phyloP scores from a whole-genome alignment of 2,113 vertebrate genomes.

The Clarias macrocephalus region DNA sequence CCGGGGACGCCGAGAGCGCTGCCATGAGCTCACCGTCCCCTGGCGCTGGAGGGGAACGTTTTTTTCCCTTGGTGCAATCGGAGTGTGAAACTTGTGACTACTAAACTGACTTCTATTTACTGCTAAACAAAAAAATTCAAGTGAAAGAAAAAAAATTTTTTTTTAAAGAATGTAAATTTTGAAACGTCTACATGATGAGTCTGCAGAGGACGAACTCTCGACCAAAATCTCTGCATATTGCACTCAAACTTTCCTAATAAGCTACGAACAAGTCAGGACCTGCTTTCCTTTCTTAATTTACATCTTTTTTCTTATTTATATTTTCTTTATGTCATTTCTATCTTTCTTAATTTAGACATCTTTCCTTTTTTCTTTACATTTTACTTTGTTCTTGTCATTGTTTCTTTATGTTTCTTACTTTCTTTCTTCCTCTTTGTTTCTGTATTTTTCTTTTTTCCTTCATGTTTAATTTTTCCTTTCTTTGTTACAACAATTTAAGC shows the following conservation, averaged over 20 bases:
- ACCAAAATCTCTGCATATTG: constrained; percentile 59
- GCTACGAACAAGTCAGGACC: constrained; percentile 30
- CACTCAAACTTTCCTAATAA: constrained; percentile 61
- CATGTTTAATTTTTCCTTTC: not conserved
- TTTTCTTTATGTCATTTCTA: not conserved
- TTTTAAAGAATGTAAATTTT: constrained; percentile 16
- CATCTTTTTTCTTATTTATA: not conserved
- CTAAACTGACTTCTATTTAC: constrained; percentile 20
- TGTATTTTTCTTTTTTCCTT: not conserved
- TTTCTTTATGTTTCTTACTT: not conserved
- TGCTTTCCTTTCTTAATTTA: not conserved
- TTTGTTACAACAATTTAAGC: not conserved
- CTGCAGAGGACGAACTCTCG: constrained; percentile 25
- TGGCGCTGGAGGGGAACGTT: constrained; percentile 60
- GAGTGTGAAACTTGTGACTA: constrained; percentile 34
- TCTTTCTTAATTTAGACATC: no score
- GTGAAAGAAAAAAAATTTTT: not conserved
- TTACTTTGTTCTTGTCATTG: not conserved
- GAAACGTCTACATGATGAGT: not conserved
- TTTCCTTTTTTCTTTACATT: no score
- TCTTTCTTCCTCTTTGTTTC: not conserved
- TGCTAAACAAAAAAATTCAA: not conserved
- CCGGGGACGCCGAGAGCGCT: constrained; percentile 51
- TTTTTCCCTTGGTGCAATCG: constrained; percentile 54
- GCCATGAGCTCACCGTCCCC: constrained; percentile 76